These are phyloP conservation scores for Laterallus jamaicensis DNA, from an alignment of 2,113 vertebrate genomes.

Conservation along the genomic window DNA sequence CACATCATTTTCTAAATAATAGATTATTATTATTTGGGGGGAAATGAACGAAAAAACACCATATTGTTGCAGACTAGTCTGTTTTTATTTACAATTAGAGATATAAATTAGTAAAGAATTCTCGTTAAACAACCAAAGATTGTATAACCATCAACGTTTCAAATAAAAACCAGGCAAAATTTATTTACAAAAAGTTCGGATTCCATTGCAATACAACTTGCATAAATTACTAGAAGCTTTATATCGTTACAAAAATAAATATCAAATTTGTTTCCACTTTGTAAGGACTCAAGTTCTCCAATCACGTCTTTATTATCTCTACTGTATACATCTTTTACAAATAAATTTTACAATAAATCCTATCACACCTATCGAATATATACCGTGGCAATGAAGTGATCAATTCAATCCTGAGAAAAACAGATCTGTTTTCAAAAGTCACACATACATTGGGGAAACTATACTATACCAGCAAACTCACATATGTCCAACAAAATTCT, in stretches of 20 bases:
- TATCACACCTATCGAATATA: constrained; percentile 88
- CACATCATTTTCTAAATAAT: not conserved
- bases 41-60: constrained; percentile 63
- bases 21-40: not conserved
- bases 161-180: constrained; percentile 97
- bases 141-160: constrained; percentile 90
- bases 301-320: constrained; percentile 83
- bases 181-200: constrained; percentile 97
- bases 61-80: constrained; percentile 83
- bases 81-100: constrained; percentile 97
- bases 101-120: constrained; percentile 99
- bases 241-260: constrained; percentile 99
- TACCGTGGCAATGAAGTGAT: constrained; percentile 94
- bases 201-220: constrained; percentile 99
- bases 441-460: constrained; percentile 87
- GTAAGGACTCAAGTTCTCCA: constrained; percentile 91
- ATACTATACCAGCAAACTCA: constrained; percentile 84
- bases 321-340: constrained; percentile 88
- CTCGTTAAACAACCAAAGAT: constrained; percentile 91
- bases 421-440: constrained; percentile 86
- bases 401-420: constrained; percentile 95
- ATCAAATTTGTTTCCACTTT: constrained; percentile 99
- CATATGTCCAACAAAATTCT: constrained; percentile 75
- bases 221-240: constrained; percentile 99
- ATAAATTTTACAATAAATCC: constrained; percentile 86